Evolutionary conservation across 2,888 invertebrate species (phyloP).

Genomic region (Apoda limacodes): DNA sequence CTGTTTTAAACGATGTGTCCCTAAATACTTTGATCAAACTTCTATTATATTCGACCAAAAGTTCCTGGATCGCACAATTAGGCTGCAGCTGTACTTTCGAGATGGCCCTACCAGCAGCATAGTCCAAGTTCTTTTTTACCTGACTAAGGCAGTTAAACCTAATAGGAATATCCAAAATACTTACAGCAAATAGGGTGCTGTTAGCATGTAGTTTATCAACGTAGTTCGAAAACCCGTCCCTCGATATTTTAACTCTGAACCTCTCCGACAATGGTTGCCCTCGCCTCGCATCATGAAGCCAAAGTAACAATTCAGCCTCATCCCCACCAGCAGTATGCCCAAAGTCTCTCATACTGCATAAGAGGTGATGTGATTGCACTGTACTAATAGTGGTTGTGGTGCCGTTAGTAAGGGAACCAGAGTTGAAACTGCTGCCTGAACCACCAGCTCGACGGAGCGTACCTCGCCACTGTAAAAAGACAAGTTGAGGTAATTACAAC

Average conservation of each 20-base stretch:
- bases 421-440: slow-evolving; percentile 59
- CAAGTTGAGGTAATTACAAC: no score
- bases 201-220: slow-evolving; percentile 89
- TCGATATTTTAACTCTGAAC: slow-evolving; percentile 88
- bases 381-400: slow-evolving; percentile 28
- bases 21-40: no score
- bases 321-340: slow-evolving; percentile 90
- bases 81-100: no score
- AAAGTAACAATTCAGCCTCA: slow-evolving; percentile 90
- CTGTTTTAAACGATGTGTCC: no score
- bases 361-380: slow-evolving; percentile 71
- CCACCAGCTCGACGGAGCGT: slow-evolving; percentile 58
- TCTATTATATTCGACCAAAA: no score
- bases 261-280: slow-evolving; percentile 87
- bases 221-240: slow-evolving; percentile 91
- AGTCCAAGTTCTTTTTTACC: no score
- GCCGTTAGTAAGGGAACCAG: slow-evolving; percentile 49
- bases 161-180: no score
- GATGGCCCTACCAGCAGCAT: no score
- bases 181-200: slow-evolving; percentile 88
- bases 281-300: slow-evolving; percentile 84
- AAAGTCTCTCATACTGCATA: slow-evolving; percentile 90
- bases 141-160: no score
- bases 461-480: slow-evolving; percentile 48
- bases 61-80: no score